Percentiles rank a stretch among this genome's conserved stretches.
These are phyloP conservation scores for Channa argus DNA, from an alignment of 2,113 vertebrate species.

Conservation along the genomic window DNA sequence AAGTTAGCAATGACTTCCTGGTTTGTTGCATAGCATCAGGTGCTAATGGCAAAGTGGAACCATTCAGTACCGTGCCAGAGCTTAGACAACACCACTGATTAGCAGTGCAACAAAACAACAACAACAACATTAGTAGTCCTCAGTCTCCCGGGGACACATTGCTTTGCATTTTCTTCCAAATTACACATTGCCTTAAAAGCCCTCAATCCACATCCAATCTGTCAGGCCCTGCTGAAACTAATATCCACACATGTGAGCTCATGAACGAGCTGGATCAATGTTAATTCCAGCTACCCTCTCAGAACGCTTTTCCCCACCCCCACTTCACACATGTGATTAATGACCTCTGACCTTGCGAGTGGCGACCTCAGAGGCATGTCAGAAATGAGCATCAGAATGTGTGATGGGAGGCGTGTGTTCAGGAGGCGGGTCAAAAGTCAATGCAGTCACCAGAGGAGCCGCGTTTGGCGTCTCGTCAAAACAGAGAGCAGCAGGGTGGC, in stretches of 20 bases:
- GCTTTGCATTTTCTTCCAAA: constrained; percentile 6
- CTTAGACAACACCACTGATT: not conserved
- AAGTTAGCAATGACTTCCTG: not conserved
- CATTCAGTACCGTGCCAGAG: not conserved
- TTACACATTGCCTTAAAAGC: not conserved
- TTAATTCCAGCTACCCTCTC: constrained; percentile 36
- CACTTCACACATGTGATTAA: constrained; percentile 42
- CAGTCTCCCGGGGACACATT: constrained; percentile 3
- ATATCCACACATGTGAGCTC: constrained; percentile 24
- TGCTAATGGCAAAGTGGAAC: not conserved
- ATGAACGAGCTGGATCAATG: constrained; percentile 54
- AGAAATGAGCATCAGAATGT: constrained; percentile 27
- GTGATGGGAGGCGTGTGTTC: constrained; percentile 25
- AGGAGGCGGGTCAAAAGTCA: constrained; percentile 28
- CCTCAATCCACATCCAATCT: constrained; percentile 2
- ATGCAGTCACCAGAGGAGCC: not conserved
- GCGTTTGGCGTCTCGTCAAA: not conserved
- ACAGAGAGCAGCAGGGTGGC: not conserved
- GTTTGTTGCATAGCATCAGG: not conserved
- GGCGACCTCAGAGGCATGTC: constrained; percentile 6
- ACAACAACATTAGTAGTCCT: not conserved
- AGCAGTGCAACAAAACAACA: constrained; percentile 3
- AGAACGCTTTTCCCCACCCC: constrained; percentile 18
- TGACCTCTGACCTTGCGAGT: constrained; percentile 49
- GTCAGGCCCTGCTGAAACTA: constrained; percentile 3